phyloP scores from a whole-genome alignment of 2,888 invertebrate genomes.

The Dryococelus australis region DNA sequence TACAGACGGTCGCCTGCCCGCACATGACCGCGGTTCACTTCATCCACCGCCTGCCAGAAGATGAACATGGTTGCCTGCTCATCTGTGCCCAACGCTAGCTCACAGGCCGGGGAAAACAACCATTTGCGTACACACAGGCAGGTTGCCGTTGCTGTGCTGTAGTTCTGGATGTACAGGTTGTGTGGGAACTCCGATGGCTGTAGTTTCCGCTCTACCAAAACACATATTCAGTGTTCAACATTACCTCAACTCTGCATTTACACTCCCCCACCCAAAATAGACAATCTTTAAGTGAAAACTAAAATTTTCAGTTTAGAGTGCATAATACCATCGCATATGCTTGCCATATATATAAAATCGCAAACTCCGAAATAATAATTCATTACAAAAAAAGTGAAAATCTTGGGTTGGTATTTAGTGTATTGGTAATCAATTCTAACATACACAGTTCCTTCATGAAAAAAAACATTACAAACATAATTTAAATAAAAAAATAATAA shows the following conservation, averaged over 20 bases:
- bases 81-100: slow-evolving; percentile 70
- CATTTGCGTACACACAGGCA: slow-evolving; percentile 90
- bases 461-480: too few species aligned
- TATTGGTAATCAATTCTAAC: too few species aligned
- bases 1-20: slow-evolving; percentile 90
- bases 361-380: too few species aligned
- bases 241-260: not conserved
- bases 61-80: slow-evolving; percentile 82
- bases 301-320: too few species aligned
- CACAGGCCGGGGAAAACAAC: slow-evolving; percentile 79
- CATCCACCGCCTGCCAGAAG: slow-evolving; percentile 94
- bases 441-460: too few species aligned
- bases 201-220: slow-evolving; percentile 85
- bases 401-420: too few species aligned
- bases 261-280: not conserved
- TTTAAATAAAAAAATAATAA: too few species aligned
- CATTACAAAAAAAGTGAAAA: too few species aligned
- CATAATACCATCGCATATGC: too few species aligned
- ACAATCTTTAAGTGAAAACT: not conserved
- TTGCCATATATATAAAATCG: too few species aligned
- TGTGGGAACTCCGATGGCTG: slow-evolving; percentile 95
- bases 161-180: slow-evolving; percentile 98
- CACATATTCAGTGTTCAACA: slow-evolving; percentile 28
- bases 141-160: slow-evolving; percentile 95
- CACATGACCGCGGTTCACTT: slow-evolving; percentile 93